Conservation (phyloP, 2,888 invertebrate species). For the Arge pagana region DNA sequence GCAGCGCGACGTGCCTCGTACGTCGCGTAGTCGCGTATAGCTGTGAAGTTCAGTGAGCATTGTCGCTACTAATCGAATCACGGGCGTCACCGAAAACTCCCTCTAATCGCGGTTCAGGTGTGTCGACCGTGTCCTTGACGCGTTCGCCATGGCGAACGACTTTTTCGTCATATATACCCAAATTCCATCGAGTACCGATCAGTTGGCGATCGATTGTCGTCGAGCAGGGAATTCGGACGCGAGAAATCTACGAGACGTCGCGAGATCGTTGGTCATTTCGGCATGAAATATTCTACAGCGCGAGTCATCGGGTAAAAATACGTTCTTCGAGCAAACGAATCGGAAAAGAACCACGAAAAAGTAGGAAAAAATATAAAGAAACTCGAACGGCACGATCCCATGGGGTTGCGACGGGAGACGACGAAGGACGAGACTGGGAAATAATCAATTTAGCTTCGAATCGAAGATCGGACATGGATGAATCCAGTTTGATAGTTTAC, state of each 20-base stretch:
- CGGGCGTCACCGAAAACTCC: neutral
- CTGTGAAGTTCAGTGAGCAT: neutral
- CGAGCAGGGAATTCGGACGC: no score
- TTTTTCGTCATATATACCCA: constrained; percentile 10
- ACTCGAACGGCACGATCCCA: neutral
- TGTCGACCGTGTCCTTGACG: constrained; percentile 10
- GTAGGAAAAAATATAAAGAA: no score
- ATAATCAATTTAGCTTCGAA: neutral
- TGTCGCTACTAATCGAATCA: neutral
- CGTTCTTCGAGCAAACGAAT: no score
- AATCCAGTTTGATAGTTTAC: constrained; percentile 23
- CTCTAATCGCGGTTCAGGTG: constrained; percentile 11
- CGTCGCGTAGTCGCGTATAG: neutral
- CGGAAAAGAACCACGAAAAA: no score
- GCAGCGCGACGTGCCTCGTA: constrained; percentile 1
- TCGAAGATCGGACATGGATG: constrained; percentile 15
- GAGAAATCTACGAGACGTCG: no score
- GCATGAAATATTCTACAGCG: no score
- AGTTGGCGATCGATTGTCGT: constrained; percentile 10
- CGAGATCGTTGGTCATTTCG: no score
- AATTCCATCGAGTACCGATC: neutral
- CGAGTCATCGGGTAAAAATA: no score
- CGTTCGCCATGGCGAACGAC: constrained; percentile 9
- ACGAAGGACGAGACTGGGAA: no score
- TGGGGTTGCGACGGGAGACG: neutral